These are phyloP conservation scores for Dryobota labecula DNA, from an alignment of 2,888 invertebrate genomes.

Conservation along the genomic window DNA sequence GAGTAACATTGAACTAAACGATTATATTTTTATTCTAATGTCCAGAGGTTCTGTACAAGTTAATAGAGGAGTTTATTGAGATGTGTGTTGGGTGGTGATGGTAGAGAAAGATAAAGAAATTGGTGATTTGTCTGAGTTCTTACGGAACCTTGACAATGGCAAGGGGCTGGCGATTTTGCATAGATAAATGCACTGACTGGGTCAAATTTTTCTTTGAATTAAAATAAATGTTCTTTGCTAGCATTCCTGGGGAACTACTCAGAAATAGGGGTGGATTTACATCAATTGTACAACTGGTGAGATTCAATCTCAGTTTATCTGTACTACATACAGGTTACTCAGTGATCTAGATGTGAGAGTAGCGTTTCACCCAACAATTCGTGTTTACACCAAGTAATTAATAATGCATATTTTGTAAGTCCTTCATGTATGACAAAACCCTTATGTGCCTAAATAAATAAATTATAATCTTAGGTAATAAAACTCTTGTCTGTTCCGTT, in stretches of 20 bases:
- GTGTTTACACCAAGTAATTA: neutral
- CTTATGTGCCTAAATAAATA: neutral
- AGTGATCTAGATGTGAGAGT: too few relatives aligned
- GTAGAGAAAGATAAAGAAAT: neutral
- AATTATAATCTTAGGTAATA: too few relatives aligned
- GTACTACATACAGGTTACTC: too few relatives aligned
- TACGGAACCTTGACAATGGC: neutral
- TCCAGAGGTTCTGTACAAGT: slow-evolving; percentile 8
- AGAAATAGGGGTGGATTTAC: too few relatives aligned
- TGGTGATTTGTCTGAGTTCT: neutral
- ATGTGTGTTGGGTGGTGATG: neutral
- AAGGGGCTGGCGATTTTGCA: neutral
- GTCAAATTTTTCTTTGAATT: too few relatives aligned
- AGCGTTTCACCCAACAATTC: neutral
- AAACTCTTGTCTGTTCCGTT: too few relatives aligned
- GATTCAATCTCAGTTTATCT: neutral
- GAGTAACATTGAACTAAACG: slow-evolving; percentile 36
- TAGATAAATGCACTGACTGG: neutral
- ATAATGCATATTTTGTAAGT: neutral
- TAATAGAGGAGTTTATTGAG: neutral
- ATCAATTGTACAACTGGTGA: neutral
- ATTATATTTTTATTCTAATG: slow-evolving; percentile 44
- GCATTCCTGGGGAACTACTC: too few relatives aligned
- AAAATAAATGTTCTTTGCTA: too few relatives aligned
- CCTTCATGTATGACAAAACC: neutral